Percentiles rank a stretch among this genome's conserved stretches.
Evolutionary conservation across 1,140 invertebrate genomes (phyloP).

Genomic region (Ptiloglossa arizonensis): DNA sequence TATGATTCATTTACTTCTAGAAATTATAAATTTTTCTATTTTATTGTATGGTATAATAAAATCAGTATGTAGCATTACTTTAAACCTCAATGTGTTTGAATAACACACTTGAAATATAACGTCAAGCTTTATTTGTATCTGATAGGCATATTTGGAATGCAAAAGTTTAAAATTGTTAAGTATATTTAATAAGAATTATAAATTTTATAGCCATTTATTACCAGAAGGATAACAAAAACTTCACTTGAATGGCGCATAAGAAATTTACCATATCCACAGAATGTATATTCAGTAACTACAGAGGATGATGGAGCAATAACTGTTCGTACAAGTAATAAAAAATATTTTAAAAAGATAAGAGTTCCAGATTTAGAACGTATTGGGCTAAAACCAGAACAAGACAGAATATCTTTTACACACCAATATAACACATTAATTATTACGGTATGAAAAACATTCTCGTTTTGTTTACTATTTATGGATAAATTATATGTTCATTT

Average conservation of each 20-base stretch:
- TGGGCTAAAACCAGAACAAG: slow-evolving; percentile 84
- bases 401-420: slow-evolving; percentile 85
- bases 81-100: too few relatives aligned
- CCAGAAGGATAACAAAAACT: slow-evolving; percentile 87
- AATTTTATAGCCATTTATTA: slow-evolving; percentile 85
- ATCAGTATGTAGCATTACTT: too few relatives aligned
- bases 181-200: slow-evolving; percentile 27
- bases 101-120: too few relatives aligned
- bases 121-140: too few relatives aligned
- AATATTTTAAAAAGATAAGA: slow-evolving; percentile 89
- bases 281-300: slow-evolving; percentile 86
- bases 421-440: slow-evolving; percentile 91
- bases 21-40: too few relatives aligned
- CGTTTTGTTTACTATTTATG: slow-evolving; percentile 16
- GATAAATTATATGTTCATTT: slow-evolving; percentile 46
- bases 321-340: slow-evolving; percentile 89
- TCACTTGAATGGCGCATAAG: slow-evolving; percentile 91
- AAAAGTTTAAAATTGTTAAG: not conserved
- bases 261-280: slow-evolving; percentile 88
- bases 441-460: slow-evolving; percentile 81
- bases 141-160: too few relatives aligned
- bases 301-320: slow-evolving; percentile 85
- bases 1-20: too few relatives aligned
- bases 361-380: slow-evolving; percentile 88
- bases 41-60: too few relatives aligned